Evolutionary conservation across 2,113 vertebrate genomes (phyloP).

Genomic region (Brachypodius melanocephalos): DNA sequence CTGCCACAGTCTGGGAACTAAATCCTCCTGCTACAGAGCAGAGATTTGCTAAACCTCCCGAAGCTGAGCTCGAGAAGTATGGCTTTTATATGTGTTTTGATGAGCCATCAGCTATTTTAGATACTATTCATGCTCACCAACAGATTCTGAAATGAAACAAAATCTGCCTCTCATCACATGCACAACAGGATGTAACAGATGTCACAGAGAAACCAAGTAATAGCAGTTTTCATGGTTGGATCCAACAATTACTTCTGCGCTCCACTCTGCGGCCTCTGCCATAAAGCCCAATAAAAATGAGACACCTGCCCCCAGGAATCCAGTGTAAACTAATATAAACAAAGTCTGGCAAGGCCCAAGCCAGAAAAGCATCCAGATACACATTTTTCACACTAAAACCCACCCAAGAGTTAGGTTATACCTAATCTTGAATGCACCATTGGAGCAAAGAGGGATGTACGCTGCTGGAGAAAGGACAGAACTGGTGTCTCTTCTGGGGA

Average conservation of each 20-base stretch:
- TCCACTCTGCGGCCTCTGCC: background rate
- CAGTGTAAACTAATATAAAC: background rate
- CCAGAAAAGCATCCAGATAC: background rate
- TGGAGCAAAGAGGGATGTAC: background rate
- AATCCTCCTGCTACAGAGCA: background rate
- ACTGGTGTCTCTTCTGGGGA: background rate
- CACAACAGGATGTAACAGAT: conserved; percentile 58
- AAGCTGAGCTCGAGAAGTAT: background rate
- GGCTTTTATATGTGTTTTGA: conserved; percentile 15
- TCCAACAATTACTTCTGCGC: conserved; percentile 26
- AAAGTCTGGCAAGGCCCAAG: background rate
- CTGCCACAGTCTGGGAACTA: background rate
- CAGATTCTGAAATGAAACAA: conserved; percentile 51
- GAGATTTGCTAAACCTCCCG: background rate
- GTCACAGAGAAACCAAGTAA: conserved; percentile 37
- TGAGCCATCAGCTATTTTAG: conserved; percentile 41
- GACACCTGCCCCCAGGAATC: background rate
- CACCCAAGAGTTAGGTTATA: background rate
- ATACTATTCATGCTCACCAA: conserved; percentile 19
- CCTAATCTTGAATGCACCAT: background rate
- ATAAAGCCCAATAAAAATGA: conserved; percentile 8
- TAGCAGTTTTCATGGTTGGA: conserved; percentile 47
- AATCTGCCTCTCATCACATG: conserved; percentile 48
- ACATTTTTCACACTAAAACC: background rate
- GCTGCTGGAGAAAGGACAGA: background rate